Conservation (phyloP, 1,140 invertebrate species). For the Dufourea novaeangliae region DNA sequence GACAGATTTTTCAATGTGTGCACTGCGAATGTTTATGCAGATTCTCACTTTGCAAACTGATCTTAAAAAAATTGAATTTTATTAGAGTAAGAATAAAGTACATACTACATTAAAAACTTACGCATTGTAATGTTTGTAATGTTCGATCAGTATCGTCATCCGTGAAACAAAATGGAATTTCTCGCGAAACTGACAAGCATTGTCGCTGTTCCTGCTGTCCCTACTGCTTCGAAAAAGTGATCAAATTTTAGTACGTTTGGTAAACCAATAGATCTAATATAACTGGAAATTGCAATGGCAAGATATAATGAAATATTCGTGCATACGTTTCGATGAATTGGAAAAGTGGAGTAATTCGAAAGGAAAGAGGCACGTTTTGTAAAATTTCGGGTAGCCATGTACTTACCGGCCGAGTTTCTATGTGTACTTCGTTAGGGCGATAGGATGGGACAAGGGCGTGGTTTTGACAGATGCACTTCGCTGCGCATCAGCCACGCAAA, state of each 20-base stretch:
- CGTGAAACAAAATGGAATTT: neutral
- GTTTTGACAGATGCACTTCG: conserved; percentile 75
- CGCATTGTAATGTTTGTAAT: neutral
- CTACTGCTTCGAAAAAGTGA: no score
- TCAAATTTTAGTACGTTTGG: no score
- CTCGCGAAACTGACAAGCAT: neutral
- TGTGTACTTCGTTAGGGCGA: neutral
- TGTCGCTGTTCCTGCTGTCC: no score
- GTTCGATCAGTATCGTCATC: neutral
- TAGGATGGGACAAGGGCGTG: conserved; percentile 73
- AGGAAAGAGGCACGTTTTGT: neutral
- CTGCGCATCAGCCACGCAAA: conserved; percentile 41
- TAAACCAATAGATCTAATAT: no score
- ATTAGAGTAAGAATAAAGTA: neutral
- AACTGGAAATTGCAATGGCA: no score
- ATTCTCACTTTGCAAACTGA: neutral
- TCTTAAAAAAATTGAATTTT: no score
- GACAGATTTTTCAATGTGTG: neutral
- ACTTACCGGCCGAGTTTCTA: neutral
- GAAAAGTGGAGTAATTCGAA: no score
- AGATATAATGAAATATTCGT: no score
- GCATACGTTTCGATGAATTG: no score
- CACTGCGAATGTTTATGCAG: neutral
- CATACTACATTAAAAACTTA: no score
- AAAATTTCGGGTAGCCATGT: neutral